Base-by-base conservation (phyloP, 2,888 invertebrate species). In the Sacculina carcini region DNA sequence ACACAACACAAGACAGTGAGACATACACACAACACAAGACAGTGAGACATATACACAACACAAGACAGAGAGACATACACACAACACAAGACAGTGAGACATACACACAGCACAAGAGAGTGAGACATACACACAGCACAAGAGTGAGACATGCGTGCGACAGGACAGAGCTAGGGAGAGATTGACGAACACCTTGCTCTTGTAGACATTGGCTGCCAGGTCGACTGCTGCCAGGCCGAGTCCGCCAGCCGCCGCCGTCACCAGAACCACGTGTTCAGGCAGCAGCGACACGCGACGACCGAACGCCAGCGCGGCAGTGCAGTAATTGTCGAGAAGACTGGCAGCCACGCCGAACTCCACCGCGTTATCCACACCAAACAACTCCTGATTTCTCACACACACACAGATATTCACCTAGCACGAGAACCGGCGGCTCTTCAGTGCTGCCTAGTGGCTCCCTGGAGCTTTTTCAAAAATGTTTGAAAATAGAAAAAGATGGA, bases 131-230 rank as follows among this genome's bases (percentile, higher is more conserved):
- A 2, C 3, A 42, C 46, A 23, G 14, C 6, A 4, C 16, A 3
- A 38, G 29, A 16, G 32, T n/a, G n/a, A n/a, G n/a, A n/a, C n/a
- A n/a, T n/a, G n/a, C n/a, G n/a, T n/a, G n/a, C n/a, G n/a, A n/a
- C n/a, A n/a, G n/a, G n/a, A n/a, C n/a, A n/a, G n/a, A n/a, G n/a
- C n/a, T n/a, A n/a, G n/a, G n/a, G n/a, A n/a, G n/a, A n/a, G n/a
- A n/a, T n/a, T n/a, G n/a, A n/a, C n/a, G n/a, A n/a, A n/a, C 60
- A 76, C 77, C 66, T 75, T 71, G 28, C 76, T 72, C 61, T 72
- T 71, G 59, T 73, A 78, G 47, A 77, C 70, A 63, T 75, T 76
- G 12, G 74, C 71, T 39, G 77, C 77, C 42, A 79, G 67, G 64
- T 79, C 78, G 21, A 77, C 71, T 39, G 75, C 74, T 52, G 78